These are phyloP conservation scores for Eulemur rufifrons DNA, from an alignment of 2,113 vertebrate species.

Conservation along the genomic window DNA sequence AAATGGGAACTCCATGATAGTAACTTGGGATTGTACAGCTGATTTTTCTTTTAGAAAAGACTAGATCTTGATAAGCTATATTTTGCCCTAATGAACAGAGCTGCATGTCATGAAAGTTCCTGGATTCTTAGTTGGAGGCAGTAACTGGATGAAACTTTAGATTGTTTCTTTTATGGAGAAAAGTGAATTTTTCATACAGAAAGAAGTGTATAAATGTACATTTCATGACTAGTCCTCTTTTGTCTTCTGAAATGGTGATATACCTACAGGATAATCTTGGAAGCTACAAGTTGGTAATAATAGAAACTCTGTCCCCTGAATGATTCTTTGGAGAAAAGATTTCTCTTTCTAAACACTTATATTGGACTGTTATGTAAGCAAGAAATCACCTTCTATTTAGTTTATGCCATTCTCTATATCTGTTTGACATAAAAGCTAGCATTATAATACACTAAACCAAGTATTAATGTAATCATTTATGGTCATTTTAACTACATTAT, in stretches of 20 bases:
- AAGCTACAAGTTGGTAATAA: not conserved
- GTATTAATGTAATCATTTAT: not conserved
- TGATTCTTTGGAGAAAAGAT: not conserved
- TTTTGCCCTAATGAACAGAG: not conserved
- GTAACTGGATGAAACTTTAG: not conserved
- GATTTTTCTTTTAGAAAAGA: not conserved
- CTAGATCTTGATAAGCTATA: not conserved
- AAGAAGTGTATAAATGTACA: not conserved
- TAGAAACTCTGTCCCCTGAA: not conserved
- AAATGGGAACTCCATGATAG: not conserved
- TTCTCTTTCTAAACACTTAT: not conserved
- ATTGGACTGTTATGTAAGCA: not conserved
- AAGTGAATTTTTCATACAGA: not conserved
- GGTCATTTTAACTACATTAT: not conserved
- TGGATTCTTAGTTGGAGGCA: not conserved
- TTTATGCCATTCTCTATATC: not conserved
- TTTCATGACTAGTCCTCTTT: not conserved
- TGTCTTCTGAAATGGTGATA: not conserved
- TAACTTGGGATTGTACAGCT: not conserved
- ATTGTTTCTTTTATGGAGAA: too few species aligned
- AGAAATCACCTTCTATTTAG: not conserved
- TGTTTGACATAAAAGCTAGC: not conserved
- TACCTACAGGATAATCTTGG: not conserved
- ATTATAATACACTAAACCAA: not conserved
- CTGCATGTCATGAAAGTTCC: fast-evolving